Evolutionary conservation across 2,888 invertebrate species (phyloP), one percentile per base, ranked within the genome.

Genomic region (Scaptomyza caliginosa): DNA sequence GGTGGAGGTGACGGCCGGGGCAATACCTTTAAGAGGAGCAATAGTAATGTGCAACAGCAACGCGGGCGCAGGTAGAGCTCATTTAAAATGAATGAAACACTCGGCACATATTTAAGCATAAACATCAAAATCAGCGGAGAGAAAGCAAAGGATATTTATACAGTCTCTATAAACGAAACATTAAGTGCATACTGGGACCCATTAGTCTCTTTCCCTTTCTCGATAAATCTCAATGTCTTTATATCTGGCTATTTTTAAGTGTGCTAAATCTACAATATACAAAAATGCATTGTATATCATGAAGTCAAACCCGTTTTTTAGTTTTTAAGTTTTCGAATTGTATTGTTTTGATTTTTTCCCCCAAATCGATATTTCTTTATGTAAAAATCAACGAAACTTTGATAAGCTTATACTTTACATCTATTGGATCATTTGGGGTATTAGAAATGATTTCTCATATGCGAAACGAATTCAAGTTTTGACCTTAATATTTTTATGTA

Each of bases 41-140:
- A 71, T 76, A 70, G 65, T 63, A 71, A 70, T 45, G 51, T 59
- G 48, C 62, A 70, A 46, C 72, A 69, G 45, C 77, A 72, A 51
- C 77, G 58, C 34, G 67, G 77, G 62, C 34, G 56, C 66, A 67
- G 58, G 32, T 67, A 63, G 59, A 67, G 40, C 50, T 52, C 34
- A 36, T 23, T 28, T 36, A 26, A 40, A 51, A 55, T 42, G 16
- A 48, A 8, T 30, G 17, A 38, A 43, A n/a, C 23, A 43, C 21
- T 56, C 30, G 42, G 43, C 19, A 40, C 52, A 39, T 42, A 52
- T 51, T 26, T 32, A 36, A 38, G 16, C 16, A 32, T 10, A 45
- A 11, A 16, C 39, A 54, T 36, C 54, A 34, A 13, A 54, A 50
- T 40, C 49, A 43, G 39, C 38, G 42, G 32, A 30, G 40, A 36